Evolutionary conservation across 35 echinoderm and acorn worm species (phyloP), one percentile per base, ranked within the genome.

Genomic region (Apostichopus californicus): DNA sequence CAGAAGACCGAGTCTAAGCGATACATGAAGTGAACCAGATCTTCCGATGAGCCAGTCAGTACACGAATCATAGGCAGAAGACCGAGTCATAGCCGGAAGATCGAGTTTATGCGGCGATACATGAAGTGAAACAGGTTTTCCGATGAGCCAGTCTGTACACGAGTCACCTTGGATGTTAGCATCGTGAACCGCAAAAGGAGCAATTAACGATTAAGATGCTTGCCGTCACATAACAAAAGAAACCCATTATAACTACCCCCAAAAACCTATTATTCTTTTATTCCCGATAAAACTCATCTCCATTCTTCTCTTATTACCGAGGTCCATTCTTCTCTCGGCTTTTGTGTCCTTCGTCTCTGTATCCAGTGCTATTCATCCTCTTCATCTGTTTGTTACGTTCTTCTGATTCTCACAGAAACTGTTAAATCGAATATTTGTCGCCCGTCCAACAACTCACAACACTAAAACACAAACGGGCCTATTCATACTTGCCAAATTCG

Each of bases 121-220:
- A 46, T 46, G 34, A 46, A 46, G 34, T 46, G 34, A 46, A 46
- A 0, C 34, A 46, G 34, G 34, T 46, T 2, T 46, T 46, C 34
- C 34, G 34, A 46, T 46, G 34, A 46, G 34, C 26, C 34, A 46
- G 34, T 46, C 34, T 46, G 34, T 46, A 68, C 18, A 68, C 64
- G 11, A 18, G 18, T 68, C 64, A 18, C 64, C 64, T 18, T 68
- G 7, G 18, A 68, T 68, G 18, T 18, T 68, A 18, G 64, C 64
- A 68, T 68, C 64, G 18, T 18, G 64, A 83, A 83, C 80, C 6
- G 80, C 8, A 17, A 83, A 83, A 83, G 80, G 80, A 83, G 80
- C 80, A 83, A 83, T 83, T 83, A 83, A 83, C 55, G 80, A 83
- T 83, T 83, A 83, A 83, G 80, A 83, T 11, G 80, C 80, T 83